Evolutionary conservation across 2,888 invertebrate species (phyloP).

Genomic region (Plagodis dolabraria): DNA sequence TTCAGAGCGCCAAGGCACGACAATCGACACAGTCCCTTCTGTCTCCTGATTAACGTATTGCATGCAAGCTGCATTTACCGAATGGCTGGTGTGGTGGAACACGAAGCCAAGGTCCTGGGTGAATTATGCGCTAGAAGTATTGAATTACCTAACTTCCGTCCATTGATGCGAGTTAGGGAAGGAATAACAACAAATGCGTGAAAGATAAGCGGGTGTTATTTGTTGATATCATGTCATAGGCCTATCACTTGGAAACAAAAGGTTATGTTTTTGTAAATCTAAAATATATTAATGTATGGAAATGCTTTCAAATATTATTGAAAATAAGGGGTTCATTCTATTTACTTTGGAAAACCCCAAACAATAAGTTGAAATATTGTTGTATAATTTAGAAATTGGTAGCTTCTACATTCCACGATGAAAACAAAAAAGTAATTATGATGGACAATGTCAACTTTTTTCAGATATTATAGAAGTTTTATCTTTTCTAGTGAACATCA

Average conservation of each 20-base stretch:
- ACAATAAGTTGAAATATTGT: too few relatives aligned
- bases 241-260: neutral
- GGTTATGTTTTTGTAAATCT: neutral
- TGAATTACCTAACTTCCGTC: conserved; percentile 26
- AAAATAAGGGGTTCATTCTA: too few relatives aligned
- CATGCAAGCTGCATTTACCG: conserved; percentile 29
- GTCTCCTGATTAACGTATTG: conserved; percentile 23
- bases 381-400: too few relatives aligned
- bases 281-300: neutral
- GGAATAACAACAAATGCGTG: conserved; percentile 1
- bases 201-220: neutral
- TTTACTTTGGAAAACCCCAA: too few relatives aligned
- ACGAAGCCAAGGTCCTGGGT: conserved; percentile 24
- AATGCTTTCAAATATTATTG: too few relatives aligned
- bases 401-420: too few relatives aligned
- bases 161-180: conserved; percentile 13
- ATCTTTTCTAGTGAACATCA: too few relatives aligned
- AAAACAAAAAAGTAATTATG: too few relatives aligned
- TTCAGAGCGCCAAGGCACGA: conserved; percentile 23
- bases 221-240: neutral
- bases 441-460: too few relatives aligned
- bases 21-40: conserved; percentile 14
- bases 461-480: too few relatives aligned
- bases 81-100: conserved; percentile 2
- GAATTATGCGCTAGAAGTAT: conserved; percentile 21